Conservation (phyloP, 2,113 vertebrate species). For the Macquaria australasica region DNA sequence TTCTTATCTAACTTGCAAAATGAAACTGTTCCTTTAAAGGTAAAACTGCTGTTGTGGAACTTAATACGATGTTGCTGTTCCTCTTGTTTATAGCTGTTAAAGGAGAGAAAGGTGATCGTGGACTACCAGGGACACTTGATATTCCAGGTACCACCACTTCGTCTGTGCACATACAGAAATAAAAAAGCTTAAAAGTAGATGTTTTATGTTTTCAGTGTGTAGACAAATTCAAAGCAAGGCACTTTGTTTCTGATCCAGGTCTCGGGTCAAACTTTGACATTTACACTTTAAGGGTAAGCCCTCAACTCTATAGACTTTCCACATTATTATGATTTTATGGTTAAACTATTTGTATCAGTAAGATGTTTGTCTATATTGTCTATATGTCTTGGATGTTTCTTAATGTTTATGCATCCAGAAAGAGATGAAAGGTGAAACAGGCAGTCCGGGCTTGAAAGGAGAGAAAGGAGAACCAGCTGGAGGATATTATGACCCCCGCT, state of each 20-base stretch:
- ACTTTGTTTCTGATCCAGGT: slow-evolving; percentile 59
- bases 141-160: slow-evolving; percentile 82
- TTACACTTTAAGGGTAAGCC: slow-evolving; percentile 73
- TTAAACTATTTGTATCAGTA: background rate
- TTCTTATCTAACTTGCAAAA: background rate
- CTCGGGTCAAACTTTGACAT: slow-evolving; percentile 66
- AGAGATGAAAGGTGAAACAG: slow-evolving; percentile 85
- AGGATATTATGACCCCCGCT: slow-evolving; percentile 75
- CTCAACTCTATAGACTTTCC: background rate
- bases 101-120: slow-evolving; percentile 90
- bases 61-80: background rate
- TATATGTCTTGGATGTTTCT: background rate
- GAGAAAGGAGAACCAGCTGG: slow-evolving; percentile 80
- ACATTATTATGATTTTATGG: background rate
- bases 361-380: background rate
- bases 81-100: slow-evolving; percentile 67
- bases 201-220: background rate
- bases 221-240: background rate
- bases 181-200: background rate
- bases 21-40: background rate
- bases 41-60: background rate
- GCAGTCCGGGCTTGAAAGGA: slow-evolving; percentile 81
- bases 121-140: slow-evolving; percentile 77
- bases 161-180: background rate
- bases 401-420: slow-evolving; percentile 70